A percentile compares a stretch with the other conserved stretches of the same genome.
phyloP scores from a whole-genome alignment of 1,140 invertebrate genomes.

The Zeugodacus cucurbitae region DNA sequence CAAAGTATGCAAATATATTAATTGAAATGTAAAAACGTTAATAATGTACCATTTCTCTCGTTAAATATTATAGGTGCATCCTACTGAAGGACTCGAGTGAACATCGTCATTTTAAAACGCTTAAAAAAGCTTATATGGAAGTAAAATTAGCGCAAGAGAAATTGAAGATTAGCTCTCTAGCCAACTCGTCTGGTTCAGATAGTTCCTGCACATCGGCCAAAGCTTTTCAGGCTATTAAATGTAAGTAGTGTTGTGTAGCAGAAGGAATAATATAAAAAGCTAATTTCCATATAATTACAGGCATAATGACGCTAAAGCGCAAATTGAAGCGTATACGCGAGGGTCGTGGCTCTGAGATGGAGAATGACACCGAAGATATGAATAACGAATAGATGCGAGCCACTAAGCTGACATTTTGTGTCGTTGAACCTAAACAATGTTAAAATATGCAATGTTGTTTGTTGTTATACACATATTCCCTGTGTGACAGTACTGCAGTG shows the following conservation, averaged over 20 bases:
- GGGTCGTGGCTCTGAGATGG: conserved; percentile 60
- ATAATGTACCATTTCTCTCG: too few relatives aligned
- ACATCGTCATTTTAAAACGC: conserved; percentile 60
- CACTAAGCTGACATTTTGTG: background rate
- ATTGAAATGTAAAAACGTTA: too few relatives aligned
- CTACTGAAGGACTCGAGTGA: conserved; percentile 60
- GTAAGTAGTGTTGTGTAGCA: conserved; percentile 49
- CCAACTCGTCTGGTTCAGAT: conserved; percentile 50
- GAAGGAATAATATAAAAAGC: background rate
- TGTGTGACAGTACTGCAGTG: background rate
- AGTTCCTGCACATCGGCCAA: conserved; percentile 54
- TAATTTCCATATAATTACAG: conserved; percentile 45
- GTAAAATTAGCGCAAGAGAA: conserved; percentile 61
- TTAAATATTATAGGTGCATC: conserved; percentile 53
- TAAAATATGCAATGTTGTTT: background rate
- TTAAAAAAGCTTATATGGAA: conserved; percentile 61
- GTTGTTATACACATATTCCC: too few relatives aligned
- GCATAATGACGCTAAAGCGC: conserved; percentile 63
- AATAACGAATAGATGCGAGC: conserved; percentile 22
- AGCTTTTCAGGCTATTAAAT: conserved; percentile 64
- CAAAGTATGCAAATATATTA: conserved; percentile 50
- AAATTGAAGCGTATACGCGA: conserved; percentile 64
- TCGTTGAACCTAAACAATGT: background rate
- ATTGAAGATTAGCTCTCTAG: conserved; percentile 50
- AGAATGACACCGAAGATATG: conserved; percentile 51